Percentiles rank a stretch among this genome's conserved stretches.
Conservation (phyloP, 23 tunicate genomes). For the Clavelina lepadiformis region DNA sequence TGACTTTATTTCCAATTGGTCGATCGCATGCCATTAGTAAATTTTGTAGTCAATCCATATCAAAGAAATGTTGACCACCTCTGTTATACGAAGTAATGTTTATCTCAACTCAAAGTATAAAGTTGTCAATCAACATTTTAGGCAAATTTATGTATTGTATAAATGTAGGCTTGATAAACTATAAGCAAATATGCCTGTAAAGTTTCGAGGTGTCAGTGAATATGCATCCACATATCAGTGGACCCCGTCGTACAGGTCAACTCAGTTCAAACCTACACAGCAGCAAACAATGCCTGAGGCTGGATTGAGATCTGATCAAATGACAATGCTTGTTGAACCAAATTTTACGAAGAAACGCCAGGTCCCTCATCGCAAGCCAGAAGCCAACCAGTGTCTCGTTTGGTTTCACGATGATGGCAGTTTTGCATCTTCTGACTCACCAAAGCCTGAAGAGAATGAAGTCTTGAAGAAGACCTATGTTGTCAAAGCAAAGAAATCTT, state of each 20-base stretch:
- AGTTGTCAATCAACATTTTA: too few relatives aligned
- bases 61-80: too few relatives aligned
- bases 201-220: slow-evolving; percentile 78
- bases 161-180: too few relatives aligned
- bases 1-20: too few relatives aligned
- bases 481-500: neutral
- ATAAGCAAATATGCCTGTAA: slow-evolving; percentile 62
- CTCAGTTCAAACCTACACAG: slow-evolving; percentile 49
- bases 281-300: slow-evolving; percentile 67
- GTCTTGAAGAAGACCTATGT: too few relatives aligned
- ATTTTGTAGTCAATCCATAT: too few relatives aligned
- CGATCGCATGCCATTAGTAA: too few relatives aligned
- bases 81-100: too few relatives aligned
- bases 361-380: slow-evolving; percentile 70
- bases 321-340: slow-evolving; percentile 54
- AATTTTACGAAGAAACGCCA: slow-evolving; percentile 49
- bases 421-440: neutral
- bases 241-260: slow-evolving; percentile 69
- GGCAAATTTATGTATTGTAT: too few relatives aligned
- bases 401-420: slow-evolving; percentile 62
- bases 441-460: neutral
- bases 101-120: too few relatives aligned
- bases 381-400: slow-evolving; percentile 39
- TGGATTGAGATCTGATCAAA: slow-evolving; percentile 81
- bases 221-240: slow-evolving; percentile 63